Evolutionary conservation across 1,140 invertebrate genomes (phyloP), one percentile per base, ranked within the genome.

Genomic region (Brachionus manjavacas): DNA sequence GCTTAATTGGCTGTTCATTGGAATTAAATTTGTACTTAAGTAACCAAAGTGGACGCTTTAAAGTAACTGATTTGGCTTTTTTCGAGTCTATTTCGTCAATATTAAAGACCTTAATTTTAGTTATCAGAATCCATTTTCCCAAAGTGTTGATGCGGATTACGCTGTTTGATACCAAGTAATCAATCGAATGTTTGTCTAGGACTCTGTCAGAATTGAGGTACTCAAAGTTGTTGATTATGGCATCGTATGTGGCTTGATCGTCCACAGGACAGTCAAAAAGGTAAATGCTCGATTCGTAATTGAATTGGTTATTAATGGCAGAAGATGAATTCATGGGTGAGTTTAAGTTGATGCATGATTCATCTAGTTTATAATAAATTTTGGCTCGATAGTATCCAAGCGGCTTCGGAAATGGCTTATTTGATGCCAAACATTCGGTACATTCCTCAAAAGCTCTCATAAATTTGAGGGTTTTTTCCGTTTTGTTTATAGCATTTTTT

Each of bases 81-180:
- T 74, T 41, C 0, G 11, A 49, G 9, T 76, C 16, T 14, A 31
- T 12, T 49, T 76, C 20, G 20, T 49, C 41, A n/a, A 41, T 74
- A 4, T 25, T 46, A 25, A 49, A 25, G 11, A 25, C 11, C 25
- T 76, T 76, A 76, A 76, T 76, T 76, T 76, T 76, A 6, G 72
- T 76, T n/a, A 76, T 76, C 12, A 76, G 72, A 41, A 81, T 68
- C 79, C 79, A 81, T 20, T 64, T 81, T 25, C 79, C 79, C 31
- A 81, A 4, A 9, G 8, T 68, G 16, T 81, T 81, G 8, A 81
- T 68, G 3, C 64, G 20, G 9, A 81, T 64, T 3, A 20, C 39
- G 23, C 52, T 46, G 43, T 81, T 68, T 14, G 79, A 81, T 9
- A 81, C 52, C 41, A 81, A 35, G 31, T 81, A 81, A 16, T 81